Percentiles rank a stretch among this genome's conserved stretches.
Evolutionary conservation across 2,888 invertebrate species (phyloP).

Genomic region (Drepanosiphum platanoidis): DNA sequence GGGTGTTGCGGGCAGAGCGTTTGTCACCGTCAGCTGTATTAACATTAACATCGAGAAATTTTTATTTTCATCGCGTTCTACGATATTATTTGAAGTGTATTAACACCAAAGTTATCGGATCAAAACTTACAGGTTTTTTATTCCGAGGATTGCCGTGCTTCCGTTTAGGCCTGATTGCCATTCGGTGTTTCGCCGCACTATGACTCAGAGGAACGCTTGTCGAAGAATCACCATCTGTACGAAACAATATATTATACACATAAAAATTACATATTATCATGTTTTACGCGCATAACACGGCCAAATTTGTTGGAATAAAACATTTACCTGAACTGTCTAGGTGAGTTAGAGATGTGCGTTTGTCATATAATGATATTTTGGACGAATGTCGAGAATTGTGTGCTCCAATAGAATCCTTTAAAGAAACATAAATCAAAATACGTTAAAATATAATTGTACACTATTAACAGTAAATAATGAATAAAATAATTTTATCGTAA

Average conservation of each 20-base stretch:
- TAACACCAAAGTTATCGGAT: background rate
- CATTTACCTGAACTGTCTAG: conserved; percentile 56
- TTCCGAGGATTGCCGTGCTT: conserved; percentile 79
- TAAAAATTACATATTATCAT: no score
- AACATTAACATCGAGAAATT: conserved; percentile 31
- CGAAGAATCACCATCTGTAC: conserved; percentile 67
- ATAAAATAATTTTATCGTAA: background rate
- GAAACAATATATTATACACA: no score
- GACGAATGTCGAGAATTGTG: conserved; percentile 68
- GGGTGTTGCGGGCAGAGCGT: conserved; percentile 77
- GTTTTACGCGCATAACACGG: background rate
- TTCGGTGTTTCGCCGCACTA: conserved; percentile 83
- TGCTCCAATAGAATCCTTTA: conserved; percentile 67
- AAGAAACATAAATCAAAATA: background rate
- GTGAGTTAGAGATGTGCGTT: conserved; percentile 64
- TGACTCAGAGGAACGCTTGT: conserved; percentile 75
- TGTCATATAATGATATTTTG: conserved; percentile 68
- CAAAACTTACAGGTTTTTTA: conserved; percentile 70
- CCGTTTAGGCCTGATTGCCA: conserved; percentile 79
- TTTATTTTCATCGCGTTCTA: no score
- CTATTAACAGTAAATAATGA: background rate
- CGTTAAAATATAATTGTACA: background rate
- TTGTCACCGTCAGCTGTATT: conserved; percentile 70
- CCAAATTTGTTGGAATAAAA: background rate
- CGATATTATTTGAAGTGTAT: background rate